These are phyloP conservation scores for Bombus soroeensis DNA, from an alignment of 1,140 invertebrate genomes.

Conservation along the genomic window DNA sequence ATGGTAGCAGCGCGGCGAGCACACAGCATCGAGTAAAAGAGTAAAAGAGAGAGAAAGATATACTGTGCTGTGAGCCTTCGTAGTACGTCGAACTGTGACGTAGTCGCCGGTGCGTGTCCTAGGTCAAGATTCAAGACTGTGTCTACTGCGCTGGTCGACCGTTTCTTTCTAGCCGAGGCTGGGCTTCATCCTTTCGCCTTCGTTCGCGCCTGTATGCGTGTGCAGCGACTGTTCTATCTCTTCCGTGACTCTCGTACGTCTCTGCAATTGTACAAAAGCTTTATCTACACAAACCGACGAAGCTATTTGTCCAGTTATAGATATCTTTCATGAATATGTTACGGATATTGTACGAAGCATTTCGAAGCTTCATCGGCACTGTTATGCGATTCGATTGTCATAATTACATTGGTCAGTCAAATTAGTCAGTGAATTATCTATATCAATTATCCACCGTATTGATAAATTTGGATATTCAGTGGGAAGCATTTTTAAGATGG, in stretches of 20 bases:
- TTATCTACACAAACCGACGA: background rate
- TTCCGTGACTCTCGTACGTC: background rate
- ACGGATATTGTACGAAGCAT: too few relatives aligned
- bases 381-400: too few relatives aligned
- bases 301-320: too few relatives aligned
- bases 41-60: constrained; percentile 6
- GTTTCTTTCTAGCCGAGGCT: constrained; percentile 64
- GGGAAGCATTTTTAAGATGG: too few relatives aligned
- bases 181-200: constrained; percentile 65
- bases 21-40: background rate
- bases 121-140: constrained; percentile 80
- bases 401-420: too few relatives aligned
- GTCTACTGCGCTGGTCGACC: constrained; percentile 63
- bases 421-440: too few relatives aligned
- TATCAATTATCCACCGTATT: too few relatives aligned
- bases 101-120: constrained; percentile 79
- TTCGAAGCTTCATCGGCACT: too few relatives aligned
- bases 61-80: constrained; percentile 48
- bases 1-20: constrained; percentile 4
- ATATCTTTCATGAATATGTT: too few relatives aligned
- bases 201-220: constrained; percentile 38
- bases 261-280: background rate
- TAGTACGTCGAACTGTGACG: constrained; percentile 77
- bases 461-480: too few relatives aligned
- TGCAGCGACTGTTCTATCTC: constrained; percentile 21